phyloP scores from a whole-genome alignment of 2,113 vertebrate genomes.

The Hydropotes inermis region DNA sequence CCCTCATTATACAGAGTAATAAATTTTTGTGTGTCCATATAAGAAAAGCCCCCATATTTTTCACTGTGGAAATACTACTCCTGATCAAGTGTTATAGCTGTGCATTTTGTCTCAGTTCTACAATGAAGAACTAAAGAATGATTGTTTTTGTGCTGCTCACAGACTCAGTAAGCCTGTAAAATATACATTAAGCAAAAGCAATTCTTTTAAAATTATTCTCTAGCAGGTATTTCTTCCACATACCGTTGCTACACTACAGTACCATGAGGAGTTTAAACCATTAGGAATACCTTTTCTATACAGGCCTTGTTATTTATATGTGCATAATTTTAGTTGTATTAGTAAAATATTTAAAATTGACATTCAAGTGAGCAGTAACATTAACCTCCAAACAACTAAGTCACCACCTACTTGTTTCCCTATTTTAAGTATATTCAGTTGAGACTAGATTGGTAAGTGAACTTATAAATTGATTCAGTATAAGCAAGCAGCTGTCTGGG shows the following conservation, averaged over 20 bases:
- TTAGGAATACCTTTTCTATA: slow-evolving; percentile 25
- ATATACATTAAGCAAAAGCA: not conserved
- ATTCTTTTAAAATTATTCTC: not conserved
- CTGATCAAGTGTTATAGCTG: not conserved
- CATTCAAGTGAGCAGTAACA: slow-evolving; percentile 52
- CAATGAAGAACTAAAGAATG: slow-evolving; percentile 40
- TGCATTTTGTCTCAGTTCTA: slow-evolving; percentile 47
- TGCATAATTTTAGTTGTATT: slow-evolving; percentile 36
- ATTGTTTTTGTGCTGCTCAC: slow-evolving; percentile 53
- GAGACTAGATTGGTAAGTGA: slow-evolving; percentile 47
- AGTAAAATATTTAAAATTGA: slow-evolving; percentile 50
- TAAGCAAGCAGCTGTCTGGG: slow-evolving; percentile 1
- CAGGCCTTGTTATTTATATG: not conserved
- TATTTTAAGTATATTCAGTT: slow-evolving; percentile 40
- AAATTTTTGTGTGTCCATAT: not conserved
- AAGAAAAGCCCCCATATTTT: not conserved
- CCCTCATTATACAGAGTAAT: not conserved
- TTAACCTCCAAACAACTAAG: slow-evolving; percentile 34
- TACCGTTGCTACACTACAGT: not conserved
- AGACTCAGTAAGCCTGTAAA: slow-evolving; percentile 17
- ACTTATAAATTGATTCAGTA: slow-evolving; percentile 38
- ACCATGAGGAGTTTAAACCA: not conserved
- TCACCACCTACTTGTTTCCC: slow-evolving; percentile 12
- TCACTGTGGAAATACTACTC: not conserved
- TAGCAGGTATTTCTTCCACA: not conserved